phyloP scores from a whole-genome alignment of 2,113 vertebrate species.

The Ageneiosus marmoratus region DNA sequence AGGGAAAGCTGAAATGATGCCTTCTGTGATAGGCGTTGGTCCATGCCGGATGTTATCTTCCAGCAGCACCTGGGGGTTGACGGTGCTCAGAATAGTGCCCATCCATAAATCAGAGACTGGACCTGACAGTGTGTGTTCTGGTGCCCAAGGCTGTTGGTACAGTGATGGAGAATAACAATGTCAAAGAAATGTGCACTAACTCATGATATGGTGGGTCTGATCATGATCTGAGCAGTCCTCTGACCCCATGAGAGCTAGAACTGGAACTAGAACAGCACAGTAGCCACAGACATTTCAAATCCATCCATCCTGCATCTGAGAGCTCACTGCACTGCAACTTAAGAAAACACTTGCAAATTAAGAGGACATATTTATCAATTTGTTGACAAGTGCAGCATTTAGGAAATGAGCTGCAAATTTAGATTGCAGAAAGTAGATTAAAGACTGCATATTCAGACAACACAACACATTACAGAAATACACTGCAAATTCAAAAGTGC shows the following conservation, averaged over 20 bases:
- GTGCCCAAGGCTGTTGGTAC: conserved; percentile 57
- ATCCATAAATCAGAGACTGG: conserved; percentile 61
- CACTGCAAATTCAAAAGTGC: too few relatives aligned
- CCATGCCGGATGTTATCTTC: conserved; percentile 56
- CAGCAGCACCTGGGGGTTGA: conserved; percentile 59
- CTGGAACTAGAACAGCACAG: not conserved
- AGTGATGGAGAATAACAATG: conserved; percentile 55
- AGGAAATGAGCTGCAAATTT: too few relatives aligned
- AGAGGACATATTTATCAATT: too few relatives aligned
- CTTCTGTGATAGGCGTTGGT: conserved; percentile 30
- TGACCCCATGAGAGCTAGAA: conserved; percentile 66
- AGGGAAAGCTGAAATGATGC: conserved; percentile 41
- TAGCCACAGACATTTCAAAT: conserved; percentile 27
- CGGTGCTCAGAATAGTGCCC: conserved; percentile 52
- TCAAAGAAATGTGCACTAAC: conserved; percentile 79
- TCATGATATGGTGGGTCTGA: conserved; percentile 66
- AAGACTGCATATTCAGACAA: too few relatives aligned
- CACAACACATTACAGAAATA: too few relatives aligned
- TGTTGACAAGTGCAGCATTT: too few relatives aligned
- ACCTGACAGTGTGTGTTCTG: conserved; percentile 55
- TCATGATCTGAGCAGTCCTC: conserved; percentile 74
- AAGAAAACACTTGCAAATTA: too few relatives aligned
- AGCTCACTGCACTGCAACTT: too few relatives aligned
- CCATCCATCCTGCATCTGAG: too few relatives aligned
- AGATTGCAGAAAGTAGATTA: too few relatives aligned